Conservation (phyloP, 2,888 invertebrate species). For the Polymixis lichenea region DNA sequence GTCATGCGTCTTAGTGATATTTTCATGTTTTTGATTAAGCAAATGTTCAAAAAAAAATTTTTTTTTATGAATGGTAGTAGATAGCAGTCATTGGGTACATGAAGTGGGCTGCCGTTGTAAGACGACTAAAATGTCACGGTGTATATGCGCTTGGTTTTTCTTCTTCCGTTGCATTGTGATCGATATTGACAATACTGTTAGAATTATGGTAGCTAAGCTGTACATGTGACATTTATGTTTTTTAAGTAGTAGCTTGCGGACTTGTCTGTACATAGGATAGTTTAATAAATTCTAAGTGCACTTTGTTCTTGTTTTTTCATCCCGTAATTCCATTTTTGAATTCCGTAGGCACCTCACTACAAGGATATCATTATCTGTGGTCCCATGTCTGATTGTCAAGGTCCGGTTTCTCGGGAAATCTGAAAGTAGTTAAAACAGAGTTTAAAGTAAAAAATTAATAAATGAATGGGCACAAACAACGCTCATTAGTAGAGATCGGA, state of each 20-base stretch:
- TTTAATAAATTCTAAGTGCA: conserved; percentile 44
- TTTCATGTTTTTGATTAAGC: too few relatives aligned
- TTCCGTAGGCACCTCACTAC: background rate
- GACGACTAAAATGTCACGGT: too few relatives aligned
- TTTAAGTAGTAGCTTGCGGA: conserved; percentile 18
- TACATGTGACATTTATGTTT: conserved; percentile 27
- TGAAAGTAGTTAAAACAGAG: background rate
- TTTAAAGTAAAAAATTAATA: background rate
- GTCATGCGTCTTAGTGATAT: too few relatives aligned
- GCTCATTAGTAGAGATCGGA: too few relatives aligned
- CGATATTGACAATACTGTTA: conserved; percentile 25
- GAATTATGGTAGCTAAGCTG: conserved; percentile 36
- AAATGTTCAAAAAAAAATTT: too few relatives aligned
- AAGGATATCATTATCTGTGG: background rate
- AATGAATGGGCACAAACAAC: background rate
- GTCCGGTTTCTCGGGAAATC: background rate
- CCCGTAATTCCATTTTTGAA: conserved; percentile 29
- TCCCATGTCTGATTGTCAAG: background rate
- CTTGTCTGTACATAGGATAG: conserved; percentile 44
- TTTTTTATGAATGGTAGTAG: too few relatives aligned
- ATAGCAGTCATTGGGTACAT: too few relatives aligned
- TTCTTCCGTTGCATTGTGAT: background rate
- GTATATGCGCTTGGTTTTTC: conserved; percentile 13
- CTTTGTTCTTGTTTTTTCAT: conserved; percentile 46
- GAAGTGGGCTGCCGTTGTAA: too few relatives aligned